A percentile compares a stretch with the other conserved stretches of the same genome.
phyloP scores from a whole-genome alignment of 2,113 vertebrate species.

The Phyllostomus hastatus region DNA sequence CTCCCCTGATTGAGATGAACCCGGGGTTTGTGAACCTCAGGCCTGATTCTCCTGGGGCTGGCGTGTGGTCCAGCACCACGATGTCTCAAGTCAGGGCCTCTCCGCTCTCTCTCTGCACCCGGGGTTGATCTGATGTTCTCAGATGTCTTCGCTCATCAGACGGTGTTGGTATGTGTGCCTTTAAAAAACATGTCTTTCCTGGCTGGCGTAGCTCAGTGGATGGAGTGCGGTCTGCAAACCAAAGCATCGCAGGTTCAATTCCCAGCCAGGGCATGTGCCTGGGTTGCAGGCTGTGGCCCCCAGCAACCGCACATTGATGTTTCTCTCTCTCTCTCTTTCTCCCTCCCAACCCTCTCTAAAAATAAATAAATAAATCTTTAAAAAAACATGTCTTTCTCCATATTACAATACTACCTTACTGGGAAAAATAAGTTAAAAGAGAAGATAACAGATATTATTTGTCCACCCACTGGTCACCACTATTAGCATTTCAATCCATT shows the following conservation, averaged over 20 bases:
- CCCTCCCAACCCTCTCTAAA: too few relatives aligned
- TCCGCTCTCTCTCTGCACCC: not conserved
- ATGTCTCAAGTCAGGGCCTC: not conserved
- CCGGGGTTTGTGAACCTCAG: not conserved
- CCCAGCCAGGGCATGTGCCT: too few relatives aligned
- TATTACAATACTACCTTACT: not conserved
- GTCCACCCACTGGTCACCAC: not conserved
- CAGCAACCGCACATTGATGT: too few relatives aligned
- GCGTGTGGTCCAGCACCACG: not conserved
- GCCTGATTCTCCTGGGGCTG: not conserved
- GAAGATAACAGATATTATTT: not conserved
- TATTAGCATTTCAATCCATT: not conserved
- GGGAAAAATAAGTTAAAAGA: not conserved
- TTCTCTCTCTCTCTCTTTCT: too few relatives aligned
- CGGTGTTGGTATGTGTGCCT: not conserved
- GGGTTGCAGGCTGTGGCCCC: too few relatives aligned
- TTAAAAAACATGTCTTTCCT: not conserved
- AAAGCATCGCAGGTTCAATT: too few relatives aligned
- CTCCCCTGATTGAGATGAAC: not conserved
- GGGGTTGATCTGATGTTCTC: not conserved
- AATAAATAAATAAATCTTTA: too few relatives aligned
- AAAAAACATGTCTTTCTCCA: not conserved
- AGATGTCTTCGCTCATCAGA: not conserved
- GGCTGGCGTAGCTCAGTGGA: too few relatives aligned
- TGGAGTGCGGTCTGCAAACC: too few relatives aligned